Conservation (phyloP, 2,888 invertebrate genomes). For the Eustalomyia histrio region DNA sequence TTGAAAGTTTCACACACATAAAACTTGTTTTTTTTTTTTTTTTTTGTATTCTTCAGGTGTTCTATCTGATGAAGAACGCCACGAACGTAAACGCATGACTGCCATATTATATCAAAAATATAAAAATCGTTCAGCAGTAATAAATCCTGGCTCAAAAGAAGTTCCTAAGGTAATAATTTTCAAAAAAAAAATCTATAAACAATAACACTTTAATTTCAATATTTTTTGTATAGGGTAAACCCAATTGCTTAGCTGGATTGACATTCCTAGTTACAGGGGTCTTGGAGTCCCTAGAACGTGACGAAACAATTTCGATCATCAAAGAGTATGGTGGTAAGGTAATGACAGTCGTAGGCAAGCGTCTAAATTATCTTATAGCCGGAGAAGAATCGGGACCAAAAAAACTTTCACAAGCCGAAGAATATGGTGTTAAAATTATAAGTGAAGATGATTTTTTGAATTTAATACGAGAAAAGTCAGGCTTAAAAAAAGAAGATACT, state of each 20-base stretch:
- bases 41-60: slow-evolving; percentile 67
- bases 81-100: slow-evolving; percentile 84
- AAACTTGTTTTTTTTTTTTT: too few species aligned
- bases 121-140: slow-evolving; percentile 88
- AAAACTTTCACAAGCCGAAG: slow-evolving; percentile 88
- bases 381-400: slow-evolving; percentile 93
- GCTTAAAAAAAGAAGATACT: slow-evolving; percentile 62
- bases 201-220: not conserved
- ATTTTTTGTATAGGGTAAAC: slow-evolving; percentile 82
- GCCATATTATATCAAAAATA: slow-evolving; percentile 87
- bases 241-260: slow-evolving; percentile 85
- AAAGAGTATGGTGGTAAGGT: slow-evolving; percentile 90
- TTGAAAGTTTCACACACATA: too few species aligned
- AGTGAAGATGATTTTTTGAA: slow-evolving; percentile 91
- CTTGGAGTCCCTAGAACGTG: slow-evolving; percentile 91
- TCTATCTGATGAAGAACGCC: slow-evolving; percentile 83
- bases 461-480: slow-evolving; percentile 84
- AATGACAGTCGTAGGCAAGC: slow-evolving; percentile 86
- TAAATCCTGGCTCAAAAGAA: slow-evolving; percentile 90
- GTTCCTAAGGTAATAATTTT: slow-evolving; percentile 85
- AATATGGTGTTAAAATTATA: slow-evolving; percentile 85
- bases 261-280: slow-evolving; percentile 92
- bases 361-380: slow-evolving; percentile 89
- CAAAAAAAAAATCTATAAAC: not conserved
- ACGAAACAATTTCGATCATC: slow-evolving; percentile 87